These are phyloP conservation scores for Melanaphis sacchari DNA, from an alignment of 1,140 invertebrate species.

Conservation along the genomic window DNA sequence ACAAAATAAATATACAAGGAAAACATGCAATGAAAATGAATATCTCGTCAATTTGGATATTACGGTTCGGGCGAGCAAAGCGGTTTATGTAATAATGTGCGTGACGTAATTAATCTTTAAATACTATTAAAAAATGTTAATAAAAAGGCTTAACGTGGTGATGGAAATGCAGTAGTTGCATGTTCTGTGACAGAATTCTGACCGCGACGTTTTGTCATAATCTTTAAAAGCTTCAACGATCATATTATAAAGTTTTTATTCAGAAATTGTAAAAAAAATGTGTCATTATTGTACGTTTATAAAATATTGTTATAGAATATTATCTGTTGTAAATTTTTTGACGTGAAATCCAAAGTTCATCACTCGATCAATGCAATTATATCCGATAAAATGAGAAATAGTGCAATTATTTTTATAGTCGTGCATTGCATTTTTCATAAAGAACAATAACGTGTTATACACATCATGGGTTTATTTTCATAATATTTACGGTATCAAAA, in stretches of 20 bases:
- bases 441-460: not conserved
- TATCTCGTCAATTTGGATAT: not conserved
- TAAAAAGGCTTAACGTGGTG: not conserved
- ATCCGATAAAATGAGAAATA: not conserved
- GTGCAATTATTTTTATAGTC: not conserved
- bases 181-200: not conserved
- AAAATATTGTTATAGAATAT: not conserved
- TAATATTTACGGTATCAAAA: not conserved
- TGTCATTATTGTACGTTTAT: not conserved
- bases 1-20: not conserved
- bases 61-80: too few relatives aligned
- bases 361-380: not conserved
- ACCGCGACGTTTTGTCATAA: not conserved
- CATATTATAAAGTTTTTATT: not conserved
- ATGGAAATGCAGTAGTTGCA: not conserved
- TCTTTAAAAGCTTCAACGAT: not conserved
- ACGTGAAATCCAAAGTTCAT: not conserved
- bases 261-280: not conserved
- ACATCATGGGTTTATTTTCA: not conserved
- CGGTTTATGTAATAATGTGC: not conserved
- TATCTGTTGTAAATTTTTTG: not conserved
- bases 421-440: not conserved
- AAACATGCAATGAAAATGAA: not conserved
- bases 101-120: slow-evolving; percentile 12
- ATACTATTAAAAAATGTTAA: not conserved